Evolutionary conservation across 2,888 invertebrate species (phyloP).

Genomic region (Isoperla grammatica): DNA sequence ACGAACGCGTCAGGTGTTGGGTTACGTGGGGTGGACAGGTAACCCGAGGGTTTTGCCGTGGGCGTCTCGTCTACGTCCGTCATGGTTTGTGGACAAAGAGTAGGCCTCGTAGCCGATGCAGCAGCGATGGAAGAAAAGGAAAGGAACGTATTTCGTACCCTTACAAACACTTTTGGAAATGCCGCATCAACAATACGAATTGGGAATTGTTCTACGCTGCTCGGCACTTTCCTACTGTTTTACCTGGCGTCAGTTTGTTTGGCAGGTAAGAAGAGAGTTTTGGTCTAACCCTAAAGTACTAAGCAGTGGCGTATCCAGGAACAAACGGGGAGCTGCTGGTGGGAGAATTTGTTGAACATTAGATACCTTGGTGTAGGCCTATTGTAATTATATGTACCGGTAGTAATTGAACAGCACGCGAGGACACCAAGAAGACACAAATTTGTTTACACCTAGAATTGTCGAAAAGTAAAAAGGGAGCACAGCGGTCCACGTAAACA

Average conservation of each 20-base stretch:
- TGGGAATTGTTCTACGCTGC: not conserved
- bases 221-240: not conserved
- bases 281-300: not conserved
- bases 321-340: too few species aligned
- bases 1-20: constrained; percentile 7
- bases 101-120: not conserved
- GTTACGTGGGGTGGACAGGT: constrained; percentile 2
- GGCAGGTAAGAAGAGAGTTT: not conserved
- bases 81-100: constrained; percentile 21
- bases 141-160: not conserved
- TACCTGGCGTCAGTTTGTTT: constrained; percentile 1
- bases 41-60: not conserved
- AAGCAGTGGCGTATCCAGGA: too few species aligned
- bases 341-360: too few species aligned
- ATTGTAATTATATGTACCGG: too few species aligned
- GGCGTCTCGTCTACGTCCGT: constrained; percentile 7
- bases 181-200: not conserved
- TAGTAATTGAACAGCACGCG: too few species aligned
- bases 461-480: too few species aligned
- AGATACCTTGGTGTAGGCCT: too few species aligned
- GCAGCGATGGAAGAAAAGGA: constrained; percentile 15
- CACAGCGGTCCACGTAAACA: too few species aligned
- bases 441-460: too few species aligned
- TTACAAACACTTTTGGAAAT: not conserved
- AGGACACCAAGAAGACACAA: too few species aligned